A percentile compares a stretch with the other conserved stretches of the same genome.
Conservation (phyloP, 2,888 invertebrate genomes). For the Oscheius sp. region DNA sequence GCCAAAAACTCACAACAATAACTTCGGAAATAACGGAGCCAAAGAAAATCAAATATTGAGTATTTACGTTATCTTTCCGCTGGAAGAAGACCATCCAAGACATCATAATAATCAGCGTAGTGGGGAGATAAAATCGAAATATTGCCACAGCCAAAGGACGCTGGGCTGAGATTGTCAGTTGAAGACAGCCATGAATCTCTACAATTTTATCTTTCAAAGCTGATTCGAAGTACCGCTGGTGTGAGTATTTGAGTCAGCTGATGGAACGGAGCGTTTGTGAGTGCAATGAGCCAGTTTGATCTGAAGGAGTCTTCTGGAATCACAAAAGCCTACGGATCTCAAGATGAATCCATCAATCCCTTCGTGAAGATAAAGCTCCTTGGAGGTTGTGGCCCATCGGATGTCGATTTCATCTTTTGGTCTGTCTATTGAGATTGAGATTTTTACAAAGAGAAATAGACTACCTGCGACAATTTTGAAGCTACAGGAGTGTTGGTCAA, state of each 20-base stretch:
- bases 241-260: slow-evolving; percentile 5
- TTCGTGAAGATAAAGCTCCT: neutral
- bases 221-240: neutral
- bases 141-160: neutral
- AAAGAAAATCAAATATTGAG: slow-evolving; percentile 9
- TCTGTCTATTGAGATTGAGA: neutral
- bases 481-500: slow-evolving; percentile 13
- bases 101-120: neutral
- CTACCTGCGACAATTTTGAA: slow-evolving; percentile 22
- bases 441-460: neutral
- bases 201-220: neutral
- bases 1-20: slow-evolving; percentile 2
- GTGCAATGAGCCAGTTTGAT: slow-evolving; percentile 1
- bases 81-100: slow-evolving; percentile 16
- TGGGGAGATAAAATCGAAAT: slow-evolving; percentile 17
- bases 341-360: slow-evolving; percentile 8
- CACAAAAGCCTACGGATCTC: neutral
- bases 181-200: slow-evolving; percentile 21
- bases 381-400: slow-evolving; percentile 12
- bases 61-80: slow-evolving; percentile 16
- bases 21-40: slow-evolving; percentile 1
- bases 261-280: slow-evolving; percentile 4
- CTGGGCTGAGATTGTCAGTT: neutral
- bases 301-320: neutral
- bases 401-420: slow-evolving; percentile 17